phyloP scores from a whole-genome alignment of 2,888 invertebrate genomes.

The Tinea semifulvella region DNA sequence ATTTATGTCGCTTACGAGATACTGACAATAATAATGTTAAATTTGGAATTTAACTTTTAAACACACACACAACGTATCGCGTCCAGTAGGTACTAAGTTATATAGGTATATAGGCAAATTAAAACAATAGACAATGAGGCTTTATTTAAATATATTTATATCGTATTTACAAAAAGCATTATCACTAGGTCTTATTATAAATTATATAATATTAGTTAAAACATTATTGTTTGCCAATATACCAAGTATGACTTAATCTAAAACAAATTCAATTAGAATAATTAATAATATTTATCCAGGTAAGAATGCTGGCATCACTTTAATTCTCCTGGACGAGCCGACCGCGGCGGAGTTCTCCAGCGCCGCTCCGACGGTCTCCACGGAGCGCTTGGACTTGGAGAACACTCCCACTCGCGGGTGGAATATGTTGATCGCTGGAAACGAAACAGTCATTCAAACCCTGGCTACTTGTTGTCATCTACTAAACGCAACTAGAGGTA shows the following conservation, averaged over 20 bases:
- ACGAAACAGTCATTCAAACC: background rate
- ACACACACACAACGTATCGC: too few relatives aligned
- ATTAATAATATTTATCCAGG: constrained; percentile 6
- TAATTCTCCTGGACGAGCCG: background rate
- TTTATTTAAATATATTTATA: background rate
- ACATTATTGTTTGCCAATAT: background rate
- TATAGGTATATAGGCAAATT: too few relatives aligned
- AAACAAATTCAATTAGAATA: too few relatives aligned
- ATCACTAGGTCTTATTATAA: background rate
- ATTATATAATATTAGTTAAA: background rate
- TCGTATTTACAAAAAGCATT: background rate
- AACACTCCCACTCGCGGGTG: constrained; percentile 2
- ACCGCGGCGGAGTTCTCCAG: background rate
- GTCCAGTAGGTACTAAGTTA: too few relatives aligned
- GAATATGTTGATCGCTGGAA: background rate
- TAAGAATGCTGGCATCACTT: constrained; percentile 2
- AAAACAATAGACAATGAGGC: background rate
- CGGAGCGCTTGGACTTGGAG: background rate
- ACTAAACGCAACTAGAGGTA: too few relatives aligned
- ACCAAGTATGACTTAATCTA: too few relatives aligned
- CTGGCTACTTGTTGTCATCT: too few relatives aligned
- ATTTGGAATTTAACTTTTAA: too few relatives aligned
- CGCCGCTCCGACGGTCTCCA: background rate
- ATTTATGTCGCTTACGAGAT: too few relatives aligned
- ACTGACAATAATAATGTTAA: too few relatives aligned